Evolutionary conservation across 2,888 invertebrate species (phyloP), one percentile per base, ranked within the genome.

Genomic region (Rhagonycha fulva): DNA sequence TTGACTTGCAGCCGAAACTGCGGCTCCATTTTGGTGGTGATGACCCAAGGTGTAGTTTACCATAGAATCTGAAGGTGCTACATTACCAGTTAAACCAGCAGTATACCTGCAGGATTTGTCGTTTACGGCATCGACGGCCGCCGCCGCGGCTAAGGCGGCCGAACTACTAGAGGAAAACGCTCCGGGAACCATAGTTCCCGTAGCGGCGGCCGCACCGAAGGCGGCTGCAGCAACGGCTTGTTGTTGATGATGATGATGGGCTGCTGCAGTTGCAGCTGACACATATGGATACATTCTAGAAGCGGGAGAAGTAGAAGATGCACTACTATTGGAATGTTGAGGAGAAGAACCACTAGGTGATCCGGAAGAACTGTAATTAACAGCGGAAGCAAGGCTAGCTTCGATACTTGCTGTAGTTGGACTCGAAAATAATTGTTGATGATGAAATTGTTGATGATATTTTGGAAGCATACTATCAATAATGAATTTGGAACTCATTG

Each of bases 381-480:
- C 87, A 90, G 89, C 89, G 89, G 91, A 91, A 89, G 91, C 92
- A 87, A 93, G 90, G 91, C 93, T 90, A 89, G 94, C 92, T 91
- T 93, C 91, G 89, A 93, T 90, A 90, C 93, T 90, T 90, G 92
- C 88, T 84, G 90, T 88, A 80, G 86, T 88, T 86, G 90, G 89
- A 82, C 86, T 89, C 83, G 89, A 89, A 87, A 91, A 90, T 88
- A 91, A 89, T 88, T 93, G 90, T 85, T 90, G 93, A 87, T 93
- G 93, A 88, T 93, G 93, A 89, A 92, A 93, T 88, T 93, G 91
- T 88, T 94, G 93, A 89, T 92, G 95, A 91, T 97, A 97, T 92
- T 97, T 97, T 87, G 96, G 96, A 91, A 97, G 95, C 96, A 97
- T 96, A 92, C 96, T 96, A 95, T 97, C 96, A 91, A 97, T 95